Conservation (phyloP, 2,888 invertebrate species). For the Eilema depressum region DNA sequence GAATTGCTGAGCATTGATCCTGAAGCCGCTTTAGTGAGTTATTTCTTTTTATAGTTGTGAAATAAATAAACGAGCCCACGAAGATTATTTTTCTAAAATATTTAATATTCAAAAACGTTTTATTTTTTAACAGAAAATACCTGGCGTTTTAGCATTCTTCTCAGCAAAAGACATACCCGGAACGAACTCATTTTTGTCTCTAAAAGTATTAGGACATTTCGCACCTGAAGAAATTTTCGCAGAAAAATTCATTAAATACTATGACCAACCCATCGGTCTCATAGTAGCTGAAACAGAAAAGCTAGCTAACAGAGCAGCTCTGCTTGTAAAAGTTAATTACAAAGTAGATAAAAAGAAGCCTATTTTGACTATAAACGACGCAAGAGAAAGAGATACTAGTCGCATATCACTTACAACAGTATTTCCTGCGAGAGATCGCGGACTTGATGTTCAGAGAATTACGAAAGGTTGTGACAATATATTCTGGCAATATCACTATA, state of each 20-base stretch:
- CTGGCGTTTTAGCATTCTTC: conserved; percentile 89
- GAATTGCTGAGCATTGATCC: conserved; percentile 88
- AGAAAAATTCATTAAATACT: conserved; percentile 85
- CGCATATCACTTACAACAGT: conserved; percentile 58
- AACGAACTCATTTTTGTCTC: conserved; percentile 80
- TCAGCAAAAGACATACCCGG: conserved; percentile 90
- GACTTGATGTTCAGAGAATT: conserved; percentile 75
- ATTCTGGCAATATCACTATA: conserved; percentile 88
- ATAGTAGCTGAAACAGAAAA: conserved; percentile 88
- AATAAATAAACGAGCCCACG: not conserved
- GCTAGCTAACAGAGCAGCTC: conserved; percentile 86
- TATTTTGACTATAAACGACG: conserved; percentile 63
- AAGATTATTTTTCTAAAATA: not conserved
- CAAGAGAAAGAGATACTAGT: conserved; percentile 61
- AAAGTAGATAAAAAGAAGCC: conserved; percentile 71
- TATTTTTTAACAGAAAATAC: conserved; percentile 82
- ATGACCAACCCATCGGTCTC: conserved; percentile 90
- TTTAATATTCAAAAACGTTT: not conserved
- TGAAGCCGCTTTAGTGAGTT: conserved; percentile 87
- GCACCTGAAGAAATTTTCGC: conserved; percentile 82
- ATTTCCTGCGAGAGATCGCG: conserved; percentile 67
- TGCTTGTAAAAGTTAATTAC: conserved; percentile 87
- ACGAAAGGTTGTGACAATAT: conserved; percentile 85
- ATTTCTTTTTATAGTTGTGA: not conserved
- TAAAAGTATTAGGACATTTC: conserved; percentile 48